Evolutionary conservation across 2,888 invertebrate species (phyloP).

Genomic region (Colostygia pectinataria): DNA sequence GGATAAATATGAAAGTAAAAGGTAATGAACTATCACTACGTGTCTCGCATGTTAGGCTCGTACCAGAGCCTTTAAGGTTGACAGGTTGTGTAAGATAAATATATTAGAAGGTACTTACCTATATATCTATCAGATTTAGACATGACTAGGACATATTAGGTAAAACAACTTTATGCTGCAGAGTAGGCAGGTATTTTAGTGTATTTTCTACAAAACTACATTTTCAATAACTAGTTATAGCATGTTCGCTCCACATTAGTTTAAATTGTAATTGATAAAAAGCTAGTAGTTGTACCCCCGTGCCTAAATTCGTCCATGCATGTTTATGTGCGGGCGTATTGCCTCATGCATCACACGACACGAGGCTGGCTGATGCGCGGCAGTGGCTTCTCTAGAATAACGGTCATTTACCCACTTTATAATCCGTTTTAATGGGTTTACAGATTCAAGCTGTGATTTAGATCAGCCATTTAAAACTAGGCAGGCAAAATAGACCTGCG

Average conservation of each 20-base stretch:
- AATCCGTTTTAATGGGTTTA: slow-evolving; percentile 14
- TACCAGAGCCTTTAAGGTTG: too few species aligned
- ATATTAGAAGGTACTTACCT: too few species aligned
- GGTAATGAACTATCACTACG: too few species aligned
- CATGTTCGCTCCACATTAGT: too few species aligned
- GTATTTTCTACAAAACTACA: background rate
- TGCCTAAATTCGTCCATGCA: slow-evolving; percentile 3
- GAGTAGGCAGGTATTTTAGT: background rate
- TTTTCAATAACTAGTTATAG: background rate
- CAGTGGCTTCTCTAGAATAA: slow-evolving; percentile 7
- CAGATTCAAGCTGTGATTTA: slow-evolving; percentile 12
- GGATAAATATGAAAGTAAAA: too few species aligned
- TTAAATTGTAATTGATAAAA: too few species aligned
- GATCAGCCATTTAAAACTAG: background rate
- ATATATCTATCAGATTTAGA: too few species aligned
- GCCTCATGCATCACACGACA: slow-evolving; percentile 22
- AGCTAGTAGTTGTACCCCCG: background rate
- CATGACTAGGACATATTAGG: too few species aligned
- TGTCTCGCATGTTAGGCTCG: too few species aligned
- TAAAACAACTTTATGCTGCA: too few species aligned
- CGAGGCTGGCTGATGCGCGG: slow-evolving; percentile 5
- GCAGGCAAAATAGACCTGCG: too few species aligned
- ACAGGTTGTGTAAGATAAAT: too few species aligned
- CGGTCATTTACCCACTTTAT: slow-evolving; percentile 18
- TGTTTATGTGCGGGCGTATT: slow-evolving; percentile 23